phyloP scores from a whole-genome alignment of 2,797 vertebrate genomes.

The Columba guinea region DNA sequence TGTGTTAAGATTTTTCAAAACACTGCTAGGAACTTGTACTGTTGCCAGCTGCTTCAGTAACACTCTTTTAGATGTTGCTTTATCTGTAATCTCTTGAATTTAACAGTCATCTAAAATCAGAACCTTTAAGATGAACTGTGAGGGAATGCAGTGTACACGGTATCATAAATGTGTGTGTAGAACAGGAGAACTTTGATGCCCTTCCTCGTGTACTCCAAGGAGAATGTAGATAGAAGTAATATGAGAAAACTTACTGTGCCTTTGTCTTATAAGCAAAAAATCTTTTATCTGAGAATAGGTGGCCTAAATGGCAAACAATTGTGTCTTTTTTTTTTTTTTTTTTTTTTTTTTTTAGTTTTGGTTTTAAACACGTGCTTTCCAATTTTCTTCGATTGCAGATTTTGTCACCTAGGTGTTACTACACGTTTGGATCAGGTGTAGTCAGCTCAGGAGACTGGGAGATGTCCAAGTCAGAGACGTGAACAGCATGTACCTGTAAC shows the following conservation, averaged over 20 bases:
- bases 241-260: background rate
- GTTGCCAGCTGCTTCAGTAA: background rate
- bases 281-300: background rate
- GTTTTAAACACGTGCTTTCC: background rate
- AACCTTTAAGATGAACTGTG: background rate
- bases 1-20: background rate
- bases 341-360: background rate
- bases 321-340: background rate
- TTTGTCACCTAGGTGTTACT: background rate
- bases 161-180: background rate
- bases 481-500: background rate
- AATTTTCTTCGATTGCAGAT: background rate
- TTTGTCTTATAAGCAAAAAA: background rate
- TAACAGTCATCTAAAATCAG: background rate
- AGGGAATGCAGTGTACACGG: background rate
- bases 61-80: background rate
- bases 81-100: background rate
- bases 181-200: accelerated
- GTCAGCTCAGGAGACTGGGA: background rate
- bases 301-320: background rate
- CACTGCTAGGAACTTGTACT: accelerated
- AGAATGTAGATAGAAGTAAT: background rate
- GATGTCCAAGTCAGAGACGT: background rate
- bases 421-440: background rate
- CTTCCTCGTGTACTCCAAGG: background rate